Evolutionary conservation across 2,113 vertebrate species (phyloP), one percentile per base, ranked within the genome.

Genomic region (Tor tambroides): DNA sequence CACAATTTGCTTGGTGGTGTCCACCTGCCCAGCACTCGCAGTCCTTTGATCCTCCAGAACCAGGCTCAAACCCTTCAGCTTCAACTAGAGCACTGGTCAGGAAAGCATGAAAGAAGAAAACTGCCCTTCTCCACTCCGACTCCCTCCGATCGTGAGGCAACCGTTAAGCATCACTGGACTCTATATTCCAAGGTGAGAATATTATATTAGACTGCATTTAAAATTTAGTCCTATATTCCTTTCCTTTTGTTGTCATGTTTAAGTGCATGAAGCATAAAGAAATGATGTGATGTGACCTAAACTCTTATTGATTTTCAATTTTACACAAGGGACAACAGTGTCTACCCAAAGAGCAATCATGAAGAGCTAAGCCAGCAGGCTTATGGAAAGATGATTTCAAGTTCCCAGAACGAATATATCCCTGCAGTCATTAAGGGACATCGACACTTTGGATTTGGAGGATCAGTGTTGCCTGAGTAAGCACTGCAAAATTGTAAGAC

Each of bases 381-480:
- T 67, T 85, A 26, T 56, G 82, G 41, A 76, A 80, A 77, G 81
- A 93, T 91, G 91, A 85, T 89, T 87, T 61, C 46, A 6, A 74
- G 72, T 46, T 78, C 86, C 35, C 80, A 80, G 28, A 38, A 59
- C 28, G 87, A 79, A 80, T 15, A 56, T 41, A 23, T 80, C 41
- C 76, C 19, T 2, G 21, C 87, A 83, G 90, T 91, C 91, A 59
- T 93, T 88, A 94, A 91, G 87, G 89, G 91, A 85, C 93, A 94
- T 83, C 54, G 85, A 19, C 91, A 87, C 89, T 92, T 92, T 32
- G 83, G 89, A 6, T 93, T 89, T 86, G 92, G 90, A 87, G 92
- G 92, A 92, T 85, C 91, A 6, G 54, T 49, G n/a, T 88, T 90
- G 87, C 91, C 93, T 94, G 90, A 81, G 71, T 80, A 63, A 75